phyloP scores from a whole-genome alignment of 2,888 invertebrate genomes.

The Cyclophora punctaria region DNA sequence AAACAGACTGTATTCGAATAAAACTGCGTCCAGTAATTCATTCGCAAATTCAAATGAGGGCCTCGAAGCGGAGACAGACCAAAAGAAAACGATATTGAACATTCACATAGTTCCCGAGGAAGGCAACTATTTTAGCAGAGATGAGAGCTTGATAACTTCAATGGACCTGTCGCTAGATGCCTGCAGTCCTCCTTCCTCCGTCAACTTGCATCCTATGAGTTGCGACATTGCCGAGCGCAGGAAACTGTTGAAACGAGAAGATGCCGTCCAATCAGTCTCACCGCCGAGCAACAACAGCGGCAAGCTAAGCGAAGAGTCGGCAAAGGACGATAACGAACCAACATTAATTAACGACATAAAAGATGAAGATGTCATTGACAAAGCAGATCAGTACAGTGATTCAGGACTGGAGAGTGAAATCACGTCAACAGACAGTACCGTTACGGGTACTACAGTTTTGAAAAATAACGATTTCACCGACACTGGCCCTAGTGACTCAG shows the following conservation, averaged over 20 bases:
- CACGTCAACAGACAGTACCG: slow-evolving; percentile 27
- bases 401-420: slow-evolving; percentile 21
- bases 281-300: slow-evolving; percentile 66
- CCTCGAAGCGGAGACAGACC: slow-evolving; percentile 46
- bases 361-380: slow-evolving; percentile 13
- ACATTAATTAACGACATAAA: slow-evolving; percentile 3
- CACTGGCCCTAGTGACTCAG: slow-evolving; percentile 7
- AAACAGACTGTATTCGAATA: slow-evolving; percentile 61
- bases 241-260: slow-evolving; percentile 66
- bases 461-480: not conserved
- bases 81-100: slow-evolving; percentile 58
- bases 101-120: slow-evolving; percentile 65
- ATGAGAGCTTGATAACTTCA: slow-evolving; percentile 60
- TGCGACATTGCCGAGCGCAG: slow-evolving; percentile 60
- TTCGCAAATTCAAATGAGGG: slow-evolving; percentile 48
- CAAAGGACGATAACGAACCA: slow-evolving; percentile 34
- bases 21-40: slow-evolving; percentile 54
- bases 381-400: slow-evolving; percentile 12
- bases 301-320: slow-evolving; percentile 64
- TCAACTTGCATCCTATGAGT: slow-evolving; percentile 59
- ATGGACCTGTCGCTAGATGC: slow-evolving; percentile 60
- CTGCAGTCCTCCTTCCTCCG: slow-evolving; percentile 51
- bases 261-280: slow-evolving; percentile 67
- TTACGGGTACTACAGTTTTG: slow-evolving; percentile 27
- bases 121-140: slow-evolving; percentile 52